Evolutionary conservation across 2,113 vertebrate genomes (phyloP).

Genomic region (Nibea coibor): DNA sequence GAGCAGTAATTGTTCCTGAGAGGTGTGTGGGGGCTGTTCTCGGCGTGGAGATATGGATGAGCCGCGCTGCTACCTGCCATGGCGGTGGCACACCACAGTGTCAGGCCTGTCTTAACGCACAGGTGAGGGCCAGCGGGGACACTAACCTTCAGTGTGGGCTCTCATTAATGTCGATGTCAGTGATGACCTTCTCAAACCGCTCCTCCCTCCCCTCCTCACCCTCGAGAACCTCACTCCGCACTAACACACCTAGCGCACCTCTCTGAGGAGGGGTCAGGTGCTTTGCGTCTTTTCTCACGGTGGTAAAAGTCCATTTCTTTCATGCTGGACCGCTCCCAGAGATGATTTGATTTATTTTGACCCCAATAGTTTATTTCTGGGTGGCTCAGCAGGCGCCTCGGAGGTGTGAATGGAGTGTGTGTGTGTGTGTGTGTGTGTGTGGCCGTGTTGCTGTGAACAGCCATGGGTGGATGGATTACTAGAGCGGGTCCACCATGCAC

Average conservation of each 20-base stretch:
- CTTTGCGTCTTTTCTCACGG: slow-evolving; percentile 11
- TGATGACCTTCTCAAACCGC: slow-evolving; percentile 54
- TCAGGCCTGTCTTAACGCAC: slow-evolving; percentile 40
- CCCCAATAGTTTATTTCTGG: slow-evolving; percentile 35
- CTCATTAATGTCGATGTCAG: slow-evolving; percentile 68
- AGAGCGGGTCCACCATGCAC: background rate
- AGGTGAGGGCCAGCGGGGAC: slow-evolving; percentile 42
- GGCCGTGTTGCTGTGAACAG: background rate
- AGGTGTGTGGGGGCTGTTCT: slow-evolving; percentile 58
- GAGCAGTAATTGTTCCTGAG: slow-evolving; percentile 70
- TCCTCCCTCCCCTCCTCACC: background rate
- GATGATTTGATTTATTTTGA: slow-evolving; percentile 40
- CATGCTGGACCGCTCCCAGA: background rate
- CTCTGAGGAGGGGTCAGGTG: background rate
- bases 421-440: slow-evolving; percentile 16
- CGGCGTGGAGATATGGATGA: slow-evolving; percentile 43
- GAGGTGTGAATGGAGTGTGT: slow-evolving; percentile 20
- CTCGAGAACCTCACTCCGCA: background rate
- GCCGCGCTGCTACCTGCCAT: slow-evolving; percentile 38
- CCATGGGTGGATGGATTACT: background rate
- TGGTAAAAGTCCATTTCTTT: background rate
- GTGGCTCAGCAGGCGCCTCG: slow-evolving; percentile 2
- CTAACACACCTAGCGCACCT: background rate
- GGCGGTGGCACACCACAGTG: slow-evolving; percentile 33
- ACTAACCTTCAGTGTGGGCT: slow-evolving; percentile 28